phyloP scores from a whole-genome alignment of 2,888 invertebrate species.

The Lamellibrachia satsuma region DNA sequence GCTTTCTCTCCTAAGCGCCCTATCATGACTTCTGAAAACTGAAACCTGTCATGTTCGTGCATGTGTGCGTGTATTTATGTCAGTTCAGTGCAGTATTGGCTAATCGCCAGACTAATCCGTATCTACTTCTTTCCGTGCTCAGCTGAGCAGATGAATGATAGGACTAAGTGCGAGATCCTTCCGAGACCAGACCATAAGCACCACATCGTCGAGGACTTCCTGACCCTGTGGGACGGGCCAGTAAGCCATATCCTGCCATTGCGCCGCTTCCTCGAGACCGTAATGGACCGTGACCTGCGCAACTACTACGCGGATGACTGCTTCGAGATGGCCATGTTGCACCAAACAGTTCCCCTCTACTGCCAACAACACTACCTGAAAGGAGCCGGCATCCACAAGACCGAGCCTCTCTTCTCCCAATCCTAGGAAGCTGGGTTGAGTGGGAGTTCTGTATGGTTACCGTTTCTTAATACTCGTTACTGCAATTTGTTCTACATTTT shows the following conservation, averaged over 20 bases:
- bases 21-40: too few species aligned
- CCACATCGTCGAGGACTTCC: slow-evolving; percentile 67
- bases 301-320: slow-evolving; percentile 59
- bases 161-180: slow-evolving; percentile 41
- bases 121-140: background rate
- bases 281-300: slow-evolving; percentile 55
- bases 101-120: background rate
- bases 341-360: slow-evolving; percentile 46
- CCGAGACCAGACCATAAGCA: slow-evolving; percentile 63
- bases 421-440: background rate
- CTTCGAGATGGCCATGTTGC: slow-evolving; percentile 57
- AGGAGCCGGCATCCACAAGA: background rate
- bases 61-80: background rate
- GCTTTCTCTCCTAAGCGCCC: too few species aligned
- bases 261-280: slow-evolving; percentile 47
- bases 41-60: background rate
- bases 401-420: background rate
- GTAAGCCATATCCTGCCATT: slow-evolving; percentile 64
- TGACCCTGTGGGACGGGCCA: slow-evolving; percentile 64
- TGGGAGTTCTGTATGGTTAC: background rate
- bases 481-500: background rate
- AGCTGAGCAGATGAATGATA: slow-evolving; percentile 60
- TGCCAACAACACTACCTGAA: slow-evolving; percentile 50
- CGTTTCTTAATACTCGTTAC: background rate
- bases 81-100: background rate